Evolutionary conservation across 2,113 vertebrate species (phyloP).

Genomic region (Peromyscus polionotus): DNA sequence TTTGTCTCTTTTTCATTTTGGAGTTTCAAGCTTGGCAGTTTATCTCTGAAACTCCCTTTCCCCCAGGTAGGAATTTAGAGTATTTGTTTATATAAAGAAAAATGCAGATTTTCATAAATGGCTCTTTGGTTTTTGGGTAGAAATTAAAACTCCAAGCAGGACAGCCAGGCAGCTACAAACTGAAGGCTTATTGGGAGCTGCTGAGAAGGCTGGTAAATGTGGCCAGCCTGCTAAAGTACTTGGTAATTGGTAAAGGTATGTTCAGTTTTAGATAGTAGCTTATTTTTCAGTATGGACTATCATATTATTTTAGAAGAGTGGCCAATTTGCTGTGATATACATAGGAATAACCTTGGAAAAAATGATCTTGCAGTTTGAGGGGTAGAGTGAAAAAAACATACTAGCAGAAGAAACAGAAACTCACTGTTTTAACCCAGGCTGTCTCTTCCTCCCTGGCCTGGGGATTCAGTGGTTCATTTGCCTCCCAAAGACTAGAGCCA

Average conservation of each 20-base stretch:
- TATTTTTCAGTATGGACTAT: neutral
- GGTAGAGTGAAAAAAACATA: conserved; percentile 9
- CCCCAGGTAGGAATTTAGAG: conserved; percentile 13
- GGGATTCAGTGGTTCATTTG: conserved; percentile 52
- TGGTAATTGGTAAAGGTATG: neutral
- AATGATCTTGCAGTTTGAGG: neutral
- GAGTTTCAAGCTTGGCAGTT: neutral
- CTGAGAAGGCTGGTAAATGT: neutral
- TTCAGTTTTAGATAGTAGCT: conserved; percentile 38
- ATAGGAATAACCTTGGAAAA: neutral
- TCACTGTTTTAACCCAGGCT: conserved; percentile 68
- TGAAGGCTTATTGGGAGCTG: neutral
- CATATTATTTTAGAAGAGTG: conserved; percentile 15
- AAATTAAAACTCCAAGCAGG: conserved; percentile 23
- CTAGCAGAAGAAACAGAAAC: conserved; percentile 73
- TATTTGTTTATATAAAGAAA: conserved; percentile 26
- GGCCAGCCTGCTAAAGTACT: neutral
- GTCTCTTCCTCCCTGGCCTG: conserved; percentile 65
- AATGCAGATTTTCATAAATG: conserved; percentile 43
- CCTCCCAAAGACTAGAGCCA: conserved; percentile 62
- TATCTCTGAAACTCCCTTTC: neutral
- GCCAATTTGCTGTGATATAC: neutral
- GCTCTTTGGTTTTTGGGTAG: conserved; percentile 38
- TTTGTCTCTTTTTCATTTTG: neutral
- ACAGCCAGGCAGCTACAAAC: neutral